phyloP scores from a whole-genome alignment of 2,113 vertebrate species.

The Phocoena phocoena region DNA sequence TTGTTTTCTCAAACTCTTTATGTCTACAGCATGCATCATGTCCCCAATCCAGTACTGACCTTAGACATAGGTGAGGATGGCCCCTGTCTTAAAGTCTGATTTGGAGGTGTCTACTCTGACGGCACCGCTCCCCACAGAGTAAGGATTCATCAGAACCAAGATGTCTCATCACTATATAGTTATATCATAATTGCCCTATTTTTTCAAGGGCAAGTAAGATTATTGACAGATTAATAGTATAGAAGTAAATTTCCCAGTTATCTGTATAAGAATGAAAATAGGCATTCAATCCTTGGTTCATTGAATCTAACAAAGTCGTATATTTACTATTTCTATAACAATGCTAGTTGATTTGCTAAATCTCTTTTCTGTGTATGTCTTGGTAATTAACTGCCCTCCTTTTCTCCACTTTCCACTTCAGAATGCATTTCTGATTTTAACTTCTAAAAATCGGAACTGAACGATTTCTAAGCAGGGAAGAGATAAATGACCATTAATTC shows the following conservation, averaged over 20 bases:
- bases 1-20: neutral
- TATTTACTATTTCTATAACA: constrained; percentile 40
- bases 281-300: neutral
- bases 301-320: constrained; percentile 25
- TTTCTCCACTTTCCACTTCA: constrained; percentile 36
- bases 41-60: no score
- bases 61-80: neutral
- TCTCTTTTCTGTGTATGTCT: neutral
- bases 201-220: neutral
- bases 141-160: neutral
- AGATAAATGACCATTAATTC: constrained; percentile 66
- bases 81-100: neutral
- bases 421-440: constrained; percentile 57
- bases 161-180: neutral
- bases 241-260: constrained; percentile 4
- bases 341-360: neutral
- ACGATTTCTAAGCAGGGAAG: constrained; percentile 5
- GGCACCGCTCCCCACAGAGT: neutral
- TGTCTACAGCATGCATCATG: neutral
- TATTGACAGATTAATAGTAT: neutral
- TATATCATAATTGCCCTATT: neutral
- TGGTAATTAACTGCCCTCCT: constrained; percentile 15
- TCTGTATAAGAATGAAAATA: neutral
- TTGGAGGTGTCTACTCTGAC: neutral
- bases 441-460: constrained; percentile 30